phyloP scores from a whole-genome alignment of 2,888 invertebrate genomes.

The Chaitophorus viminalis region DNA sequence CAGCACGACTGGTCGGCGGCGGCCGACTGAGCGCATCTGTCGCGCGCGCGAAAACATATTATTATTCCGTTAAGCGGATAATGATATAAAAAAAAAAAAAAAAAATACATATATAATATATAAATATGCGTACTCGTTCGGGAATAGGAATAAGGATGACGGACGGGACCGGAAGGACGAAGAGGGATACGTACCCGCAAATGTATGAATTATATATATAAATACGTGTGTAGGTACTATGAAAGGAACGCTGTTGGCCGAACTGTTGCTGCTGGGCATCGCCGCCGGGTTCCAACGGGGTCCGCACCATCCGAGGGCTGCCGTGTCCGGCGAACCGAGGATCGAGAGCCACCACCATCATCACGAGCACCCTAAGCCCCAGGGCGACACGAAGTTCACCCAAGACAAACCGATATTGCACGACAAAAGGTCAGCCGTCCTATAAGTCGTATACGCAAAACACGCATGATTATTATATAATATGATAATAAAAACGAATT shows the following conservation, averaged over 20 bases:
- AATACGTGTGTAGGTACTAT: neutral
- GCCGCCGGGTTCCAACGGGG: slow-evolving; percentile 57
- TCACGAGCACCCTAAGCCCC: slow-evolving; percentile 72
- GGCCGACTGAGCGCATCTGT: slow-evolving; percentile 51
- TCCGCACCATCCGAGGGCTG: slow-evolving; percentile 61
- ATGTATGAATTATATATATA: too few species aligned
- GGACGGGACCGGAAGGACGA: neutral
- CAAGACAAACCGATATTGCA: slow-evolving; percentile 79
- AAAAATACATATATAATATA: neutral
- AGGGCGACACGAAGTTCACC: slow-evolving; percentile 72
- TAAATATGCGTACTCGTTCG: neutral
- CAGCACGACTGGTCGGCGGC: neutral
- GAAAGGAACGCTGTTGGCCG: slow-evolving; percentile 39
- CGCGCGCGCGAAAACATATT: slow-evolving; percentile 53
- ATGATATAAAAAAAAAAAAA: slow-evolving; percentile 24
- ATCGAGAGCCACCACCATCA: slow-evolving; percentile 72
- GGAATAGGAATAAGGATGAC: neutral
- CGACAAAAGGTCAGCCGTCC: slow-evolving; percentile 76
- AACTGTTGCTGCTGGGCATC: slow-evolving; percentile 49
- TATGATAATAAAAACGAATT: too few species aligned
- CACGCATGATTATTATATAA: too few species aligned
- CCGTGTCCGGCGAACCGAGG: slow-evolving; percentile 74
- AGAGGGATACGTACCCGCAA: neutral
- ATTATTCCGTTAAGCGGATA: slow-evolving; percentile 60
- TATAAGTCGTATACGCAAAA: too few species aligned